These are phyloP conservation scores for Origma solitaria DNA, from an alignment of 2,113 vertebrate genomes.

Conservation along the genomic window DNA sequence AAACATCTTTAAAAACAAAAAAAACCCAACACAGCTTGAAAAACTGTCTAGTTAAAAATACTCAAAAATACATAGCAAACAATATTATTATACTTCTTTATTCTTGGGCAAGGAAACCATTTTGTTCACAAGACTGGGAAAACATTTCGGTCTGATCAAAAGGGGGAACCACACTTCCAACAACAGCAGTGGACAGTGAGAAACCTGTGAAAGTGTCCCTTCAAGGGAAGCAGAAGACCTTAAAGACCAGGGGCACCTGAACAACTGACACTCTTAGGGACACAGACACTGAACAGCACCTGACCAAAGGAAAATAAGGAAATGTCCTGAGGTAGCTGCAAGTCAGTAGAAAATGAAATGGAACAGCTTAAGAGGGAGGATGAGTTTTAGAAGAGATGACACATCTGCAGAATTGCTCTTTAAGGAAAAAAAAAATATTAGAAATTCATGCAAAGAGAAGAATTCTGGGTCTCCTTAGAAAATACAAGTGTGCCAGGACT, in stretches of 20 bases:
- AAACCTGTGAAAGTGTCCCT: background rate
- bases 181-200: background rate
- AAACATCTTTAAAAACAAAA: background rate
- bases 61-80: background rate
- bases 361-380: background rate
- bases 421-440: background rate
- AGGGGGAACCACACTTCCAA: background rate
- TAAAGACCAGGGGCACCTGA: background rate
- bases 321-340: rapidly evolving
- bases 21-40: background rate
- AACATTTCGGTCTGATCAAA: background rate
- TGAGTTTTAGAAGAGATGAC: background rate
- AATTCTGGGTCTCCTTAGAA: background rate
- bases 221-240: background rate
- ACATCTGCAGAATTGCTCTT: background rate
- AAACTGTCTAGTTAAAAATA: background rate
- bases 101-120: background rate
- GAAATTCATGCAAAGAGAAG: background rate
- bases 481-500: background rate
- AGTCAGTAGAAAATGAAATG: background rate
- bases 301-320: background rate
- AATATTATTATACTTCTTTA: background rate
- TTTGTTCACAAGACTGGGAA: background rate
- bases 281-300: background rate
- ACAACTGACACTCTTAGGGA: background rate